These are phyloP conservation scores for Cynodonichthys magdalenae DNA, from an alignment of 2,797 vertebrate species.

Conservation along the genomic window DNA sequence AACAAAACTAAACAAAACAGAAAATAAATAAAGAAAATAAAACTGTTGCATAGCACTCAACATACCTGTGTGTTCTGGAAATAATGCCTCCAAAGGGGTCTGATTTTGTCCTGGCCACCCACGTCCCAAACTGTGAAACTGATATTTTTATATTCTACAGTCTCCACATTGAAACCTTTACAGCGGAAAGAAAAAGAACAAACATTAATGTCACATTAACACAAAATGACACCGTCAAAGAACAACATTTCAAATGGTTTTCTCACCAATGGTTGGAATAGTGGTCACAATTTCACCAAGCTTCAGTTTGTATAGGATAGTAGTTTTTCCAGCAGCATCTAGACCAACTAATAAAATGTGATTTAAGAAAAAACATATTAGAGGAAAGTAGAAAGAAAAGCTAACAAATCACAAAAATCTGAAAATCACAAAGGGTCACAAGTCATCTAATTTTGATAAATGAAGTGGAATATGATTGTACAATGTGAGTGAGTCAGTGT, in stretches of 20 bases:
- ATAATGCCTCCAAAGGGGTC: conserved; percentile 94
- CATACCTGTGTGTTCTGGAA: conserved; percentile 94
- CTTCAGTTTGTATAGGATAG: conserved; percentile 93
- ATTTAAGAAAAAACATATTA: neutral
- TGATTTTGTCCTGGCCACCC: conserved; percentile 93
- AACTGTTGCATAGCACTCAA: neutral
- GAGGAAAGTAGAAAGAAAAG: neutral
- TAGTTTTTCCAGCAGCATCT: conserved; percentile 92
- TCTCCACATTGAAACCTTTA: conserved; percentile 93
- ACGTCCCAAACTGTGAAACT: conserved; percentile 96
- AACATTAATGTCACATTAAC: neutral
- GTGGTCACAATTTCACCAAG: conserved; percentile 93
- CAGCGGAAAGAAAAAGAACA: neutral
- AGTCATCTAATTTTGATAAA: neutral
- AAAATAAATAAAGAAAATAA: too few species aligned
- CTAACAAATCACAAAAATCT: neutral
- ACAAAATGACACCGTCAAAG: neutral
- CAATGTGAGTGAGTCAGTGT: too few species aligned
- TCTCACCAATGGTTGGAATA: conserved; percentile 93
- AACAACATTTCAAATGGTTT: neutral
- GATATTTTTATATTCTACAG: conserved; percentile 93
- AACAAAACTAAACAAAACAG: neutral
- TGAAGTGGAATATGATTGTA: neutral
- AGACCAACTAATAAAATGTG: conserved; percentile 81
- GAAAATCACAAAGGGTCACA: neutral